These are phyloP conservation scores for Pristiophorus japonicus DNA, from an alignment of 2,113 vertebrate species.

Conservation along the genomic window DNA sequence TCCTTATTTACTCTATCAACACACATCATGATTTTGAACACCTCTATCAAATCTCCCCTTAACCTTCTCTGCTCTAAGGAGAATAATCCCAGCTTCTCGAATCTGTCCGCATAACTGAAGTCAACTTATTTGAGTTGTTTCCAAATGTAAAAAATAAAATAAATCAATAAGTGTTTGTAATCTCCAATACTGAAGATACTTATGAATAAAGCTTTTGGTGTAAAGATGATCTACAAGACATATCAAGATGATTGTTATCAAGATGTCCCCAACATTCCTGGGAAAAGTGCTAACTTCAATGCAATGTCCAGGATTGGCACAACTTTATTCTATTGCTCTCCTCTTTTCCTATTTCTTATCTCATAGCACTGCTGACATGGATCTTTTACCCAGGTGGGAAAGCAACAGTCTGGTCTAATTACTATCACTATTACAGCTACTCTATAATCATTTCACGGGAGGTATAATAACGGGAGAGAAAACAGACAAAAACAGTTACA, in stretches of 20 bases:
- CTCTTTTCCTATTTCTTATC: background rate
- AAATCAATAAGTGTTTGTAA: background rate
- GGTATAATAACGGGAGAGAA: background rate
- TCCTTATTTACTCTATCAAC: background rate
- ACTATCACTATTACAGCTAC: background rate
- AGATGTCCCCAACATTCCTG: no score
- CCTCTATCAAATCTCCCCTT: background rate
- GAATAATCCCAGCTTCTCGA: no score
- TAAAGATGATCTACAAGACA: no score
- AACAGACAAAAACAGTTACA: background rate
- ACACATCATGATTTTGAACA: background rate
- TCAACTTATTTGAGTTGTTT: background rate
- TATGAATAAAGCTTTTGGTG: background rate
- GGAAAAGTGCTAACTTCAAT: no score
- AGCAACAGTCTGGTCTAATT: background rate
- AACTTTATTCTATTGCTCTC: background rate
- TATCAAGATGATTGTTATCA: no score
- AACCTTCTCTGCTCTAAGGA: background rate
- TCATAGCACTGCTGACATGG: background rate
- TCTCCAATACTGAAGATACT: no score
- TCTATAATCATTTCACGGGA: background rate
- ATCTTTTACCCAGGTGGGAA: background rate
- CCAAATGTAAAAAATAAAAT: background rate
- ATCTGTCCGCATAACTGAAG: background rate
- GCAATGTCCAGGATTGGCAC: background rate